These are phyloP conservation scores for Plebejus melissa DNA, from an alignment of 2,888 invertebrate genomes.

Conservation along the genomic window DNA sequence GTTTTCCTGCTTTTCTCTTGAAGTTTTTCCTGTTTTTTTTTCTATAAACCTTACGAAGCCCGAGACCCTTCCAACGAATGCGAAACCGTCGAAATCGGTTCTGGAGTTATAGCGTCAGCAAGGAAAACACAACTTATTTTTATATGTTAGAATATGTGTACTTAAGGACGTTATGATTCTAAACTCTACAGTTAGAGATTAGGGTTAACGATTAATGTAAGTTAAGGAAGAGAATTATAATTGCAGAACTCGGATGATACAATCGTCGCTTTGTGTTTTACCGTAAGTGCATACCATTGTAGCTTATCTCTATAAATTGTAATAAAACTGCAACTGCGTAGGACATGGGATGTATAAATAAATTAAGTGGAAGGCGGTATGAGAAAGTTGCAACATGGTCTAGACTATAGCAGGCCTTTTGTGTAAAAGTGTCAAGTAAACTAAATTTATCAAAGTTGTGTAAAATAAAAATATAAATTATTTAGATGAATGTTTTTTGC, in stretches of 20 bases:
- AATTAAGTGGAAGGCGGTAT: neutral
- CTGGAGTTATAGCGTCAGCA: no score
- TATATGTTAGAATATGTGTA: neutral
- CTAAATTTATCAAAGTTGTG: neutral
- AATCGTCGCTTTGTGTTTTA: constrained; percentile 9
- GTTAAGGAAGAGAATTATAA: constrained; percentile 18
- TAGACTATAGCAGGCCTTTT: neutral
- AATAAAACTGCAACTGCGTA: constrained; percentile 3
- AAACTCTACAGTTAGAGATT: neutral
- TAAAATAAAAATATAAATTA: neutral
- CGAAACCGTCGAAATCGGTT: no score
- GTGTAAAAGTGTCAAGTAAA: neutral
- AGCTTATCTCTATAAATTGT: constrained; percentile 5
- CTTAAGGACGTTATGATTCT: neutral
- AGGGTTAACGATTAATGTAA: constrained; percentile 15
- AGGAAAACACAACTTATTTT: no score
- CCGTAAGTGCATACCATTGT: constrained; percentile 17
- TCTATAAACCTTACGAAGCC: no score
- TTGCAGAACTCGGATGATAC: constrained; percentile 17
- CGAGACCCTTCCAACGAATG: no score
- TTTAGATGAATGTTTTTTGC: constrained; percentile 31
- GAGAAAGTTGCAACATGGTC: neutral
- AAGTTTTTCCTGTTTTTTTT: no score
- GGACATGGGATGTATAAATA: neutral
- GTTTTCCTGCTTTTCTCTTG: no score